A percentile compares a stretch with the other conserved stretches of the same genome.
Evolutionary conservation across 2,888 invertebrate genomes (phyloP).

Genomic region (Mythimna vitellina): DNA sequence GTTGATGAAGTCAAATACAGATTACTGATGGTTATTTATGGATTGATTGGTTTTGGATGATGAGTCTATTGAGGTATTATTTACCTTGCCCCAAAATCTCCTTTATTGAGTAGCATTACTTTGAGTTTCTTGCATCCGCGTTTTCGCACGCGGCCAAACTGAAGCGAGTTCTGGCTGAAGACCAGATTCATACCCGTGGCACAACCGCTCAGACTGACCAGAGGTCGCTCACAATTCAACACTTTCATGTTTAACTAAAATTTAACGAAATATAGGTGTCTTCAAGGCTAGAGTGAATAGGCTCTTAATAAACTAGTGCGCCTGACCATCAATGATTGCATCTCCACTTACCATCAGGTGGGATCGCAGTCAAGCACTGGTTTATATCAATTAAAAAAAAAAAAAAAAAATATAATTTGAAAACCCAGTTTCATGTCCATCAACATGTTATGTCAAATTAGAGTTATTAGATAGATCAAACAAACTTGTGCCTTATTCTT

Average conservation of each 20-base stretch:
- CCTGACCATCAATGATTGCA: no score
- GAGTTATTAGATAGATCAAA: neutral
- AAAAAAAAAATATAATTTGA: neutral
- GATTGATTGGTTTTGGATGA: no score
- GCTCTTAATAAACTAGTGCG: no score
- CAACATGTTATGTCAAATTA: neutral
- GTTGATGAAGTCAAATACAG: no score
- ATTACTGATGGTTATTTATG: no score
- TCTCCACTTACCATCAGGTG: no score
- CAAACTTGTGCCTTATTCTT: neutral
- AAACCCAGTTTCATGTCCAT: neutral
- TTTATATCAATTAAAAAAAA: no score
- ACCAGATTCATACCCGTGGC: conserved; percentile 85
- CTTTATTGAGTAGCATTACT: conserved; percentile 85
- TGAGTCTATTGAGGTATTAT: neutral
- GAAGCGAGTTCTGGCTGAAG: conserved; percentile 84
- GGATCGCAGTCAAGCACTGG: no score
- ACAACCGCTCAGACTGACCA: conserved; percentile 83
- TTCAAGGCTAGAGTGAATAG: no score
- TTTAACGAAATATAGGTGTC: neutral
- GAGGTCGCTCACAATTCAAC: conserved; percentile 79
- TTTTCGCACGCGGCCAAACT: conserved; percentile 86
- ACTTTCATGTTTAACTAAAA: conserved; percentile 85
- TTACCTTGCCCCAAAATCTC: conserved; percentile 85
- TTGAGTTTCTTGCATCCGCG: conserved; percentile 84